A percentile compares a stretch with the other conserved stretches of the same genome.
Conservation (phyloP, 2,113 vertebrate genomes). For the Sceloporus tristichus region DNA sequence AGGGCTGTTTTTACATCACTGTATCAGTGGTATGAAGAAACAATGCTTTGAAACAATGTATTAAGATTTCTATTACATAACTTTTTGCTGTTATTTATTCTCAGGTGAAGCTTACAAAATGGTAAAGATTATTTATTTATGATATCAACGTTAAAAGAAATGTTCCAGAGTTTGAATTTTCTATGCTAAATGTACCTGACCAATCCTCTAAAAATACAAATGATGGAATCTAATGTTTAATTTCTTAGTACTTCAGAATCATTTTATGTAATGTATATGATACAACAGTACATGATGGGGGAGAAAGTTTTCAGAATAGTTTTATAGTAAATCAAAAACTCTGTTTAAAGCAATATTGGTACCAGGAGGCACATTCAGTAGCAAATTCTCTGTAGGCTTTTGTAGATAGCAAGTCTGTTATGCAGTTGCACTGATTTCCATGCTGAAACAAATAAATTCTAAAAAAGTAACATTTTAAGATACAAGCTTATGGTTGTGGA, state of each 20-base stretch:
- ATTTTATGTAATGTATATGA: slow-evolving; percentile 17
- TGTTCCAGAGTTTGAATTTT: neutral
- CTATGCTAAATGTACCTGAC: neutral
- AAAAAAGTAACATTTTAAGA: neutral
- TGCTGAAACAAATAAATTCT: neutral
- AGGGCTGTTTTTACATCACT: neutral
- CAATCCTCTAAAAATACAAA: neutral
- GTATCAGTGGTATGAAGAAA: neutral
- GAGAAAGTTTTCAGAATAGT: neutral
- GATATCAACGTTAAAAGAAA: neutral
- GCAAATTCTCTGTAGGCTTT: neutral
- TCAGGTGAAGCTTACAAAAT: neutral
- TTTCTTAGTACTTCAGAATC: slow-evolving; percentile 23
- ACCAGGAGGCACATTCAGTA: neutral
- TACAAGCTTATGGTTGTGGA: neutral
- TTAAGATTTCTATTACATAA: neutral
- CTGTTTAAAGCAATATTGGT: neutral
- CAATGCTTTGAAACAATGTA: neutral
- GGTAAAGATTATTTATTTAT: neutral
- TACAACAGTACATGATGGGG: fast-evolving
- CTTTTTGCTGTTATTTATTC: neutral
- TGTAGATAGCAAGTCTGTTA: neutral
- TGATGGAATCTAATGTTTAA: slow-evolving; percentile 2
- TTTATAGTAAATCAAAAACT: slow-evolving; percentile 22
- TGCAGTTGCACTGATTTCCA: neutral